Conservation (phyloP, 2,797 vertebrate genomes). For the Odontamblyopus rebecca region DNA sequence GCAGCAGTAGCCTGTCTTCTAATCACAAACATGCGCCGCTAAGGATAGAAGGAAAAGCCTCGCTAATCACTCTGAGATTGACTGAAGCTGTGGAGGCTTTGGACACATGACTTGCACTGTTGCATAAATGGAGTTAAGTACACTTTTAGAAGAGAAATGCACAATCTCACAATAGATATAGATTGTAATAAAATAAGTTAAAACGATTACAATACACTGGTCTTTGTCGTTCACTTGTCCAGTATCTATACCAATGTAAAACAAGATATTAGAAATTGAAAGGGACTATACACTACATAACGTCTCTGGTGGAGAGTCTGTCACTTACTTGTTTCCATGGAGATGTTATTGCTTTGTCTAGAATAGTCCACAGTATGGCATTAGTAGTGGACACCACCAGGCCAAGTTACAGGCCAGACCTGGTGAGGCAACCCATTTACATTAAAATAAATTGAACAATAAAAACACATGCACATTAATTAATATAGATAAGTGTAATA, state of each 20-base stretch:
- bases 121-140: constrained; percentile 69
- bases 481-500: too few species aligned
- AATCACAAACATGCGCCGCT: constrained; percentile 80
- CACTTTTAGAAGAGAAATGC: constrained; percentile 42
- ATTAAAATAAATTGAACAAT: too few species aligned
- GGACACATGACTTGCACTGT: constrained; percentile 66
- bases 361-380: too few species aligned
- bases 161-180: constrained; percentile 6
- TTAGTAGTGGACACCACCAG: too few species aligned
- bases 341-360: not conserved
- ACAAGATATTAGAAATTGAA: too few species aligned
- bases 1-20: constrained; percentile 65
- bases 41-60: constrained; percentile 91
- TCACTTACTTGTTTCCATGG: not conserved
- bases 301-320: not conserved
- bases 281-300: not conserved
- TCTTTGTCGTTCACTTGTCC: too few species aligned
- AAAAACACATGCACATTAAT: too few species aligned
- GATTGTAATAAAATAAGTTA: too few species aligned
- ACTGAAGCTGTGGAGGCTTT: constrained; percentile 81
- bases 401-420: too few species aligned
- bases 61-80: constrained; percentile 83
- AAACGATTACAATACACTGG: too few species aligned
- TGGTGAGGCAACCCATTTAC: too few species aligned
- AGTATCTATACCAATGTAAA: too few species aligned